A percentile compares a stretch with the other conserved stretches of the same genome.
phyloP scores from a whole-genome alignment of 2,888 invertebrate genomes.

The Cyclophora punctaria region DNA sequence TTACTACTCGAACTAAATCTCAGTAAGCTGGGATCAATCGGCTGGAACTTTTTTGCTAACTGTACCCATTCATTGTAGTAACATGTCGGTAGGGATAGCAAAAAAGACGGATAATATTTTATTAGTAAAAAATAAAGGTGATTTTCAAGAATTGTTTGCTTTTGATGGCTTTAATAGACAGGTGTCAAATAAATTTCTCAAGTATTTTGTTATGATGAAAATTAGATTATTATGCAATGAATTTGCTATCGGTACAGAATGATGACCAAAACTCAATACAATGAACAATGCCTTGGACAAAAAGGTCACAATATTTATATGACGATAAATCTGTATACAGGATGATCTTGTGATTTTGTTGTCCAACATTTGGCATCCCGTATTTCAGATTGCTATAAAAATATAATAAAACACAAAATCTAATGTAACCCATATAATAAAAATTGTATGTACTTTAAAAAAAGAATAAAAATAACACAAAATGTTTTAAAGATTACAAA shows the following conservation, averaged over 20 bases:
- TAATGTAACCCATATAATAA: too few species aligned
- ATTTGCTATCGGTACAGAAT: conserved; percentile 37
- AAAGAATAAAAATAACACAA: too few species aligned
- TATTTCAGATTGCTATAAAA: too few species aligned
- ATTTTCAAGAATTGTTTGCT: conserved; percentile 1
- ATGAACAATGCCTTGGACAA: conserved; percentile 66
- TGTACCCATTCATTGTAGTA: conserved; percentile 25
- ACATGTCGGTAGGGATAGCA: conserved; percentile 27
- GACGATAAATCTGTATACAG: conserved; percentile 45
- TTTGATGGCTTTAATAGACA: too few species aligned
- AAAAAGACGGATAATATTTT: conserved; percentile 2
- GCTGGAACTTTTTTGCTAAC: conserved; percentile 38
- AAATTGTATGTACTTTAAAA: too few species aligned
- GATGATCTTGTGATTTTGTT: conserved; percentile 24
- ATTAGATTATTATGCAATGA: too few species aligned
- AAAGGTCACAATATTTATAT: conserved; percentile 70
- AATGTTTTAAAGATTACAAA: too few species aligned
- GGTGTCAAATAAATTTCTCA: too few species aligned
- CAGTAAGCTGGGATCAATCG: conserved; percentile 47
- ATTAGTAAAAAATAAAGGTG: neutral
- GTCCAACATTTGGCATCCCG: too few species aligned
- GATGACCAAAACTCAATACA: conserved; percentile 64
- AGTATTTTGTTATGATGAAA: too few species aligned
- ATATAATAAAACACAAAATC: too few species aligned
- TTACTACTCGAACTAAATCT: conserved; percentile 44